phyloP scores from a whole-genome alignment of 2,113 vertebrate genomes.

The Lepus europaeus region DNA sequence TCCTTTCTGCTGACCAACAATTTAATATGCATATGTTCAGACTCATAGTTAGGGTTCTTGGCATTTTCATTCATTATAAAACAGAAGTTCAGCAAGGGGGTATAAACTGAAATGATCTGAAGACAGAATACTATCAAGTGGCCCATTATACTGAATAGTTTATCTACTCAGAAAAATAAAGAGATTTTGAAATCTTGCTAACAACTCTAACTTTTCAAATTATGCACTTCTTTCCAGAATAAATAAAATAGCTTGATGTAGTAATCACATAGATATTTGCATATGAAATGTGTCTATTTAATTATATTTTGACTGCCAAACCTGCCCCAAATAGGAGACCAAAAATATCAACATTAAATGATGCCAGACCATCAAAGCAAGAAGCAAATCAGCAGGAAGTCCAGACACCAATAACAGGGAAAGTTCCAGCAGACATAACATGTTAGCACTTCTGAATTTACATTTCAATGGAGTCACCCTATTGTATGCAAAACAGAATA shows the following conservation, averaged over 20 bases:
- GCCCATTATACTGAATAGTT: conserved; percentile 45
- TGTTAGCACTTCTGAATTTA: conserved; percentile 34
- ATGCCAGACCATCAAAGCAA: conserved; percentile 60
- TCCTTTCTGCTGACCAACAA: background rate
- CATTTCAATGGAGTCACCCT: background rate
- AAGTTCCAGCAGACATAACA: background rate
- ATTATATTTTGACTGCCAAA: conserved; percentile 58
- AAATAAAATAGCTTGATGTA: conserved; percentile 43
- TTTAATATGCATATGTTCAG: background rate
- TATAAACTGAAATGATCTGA: background rate
- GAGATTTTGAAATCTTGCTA: conserved; percentile 2
- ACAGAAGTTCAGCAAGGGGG: background rate
- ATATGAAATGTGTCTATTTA: conserved; percentile 67
- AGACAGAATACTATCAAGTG: conserved; percentile 23
- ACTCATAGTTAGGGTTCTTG: background rate
- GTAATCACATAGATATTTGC: conserved; percentile 61
- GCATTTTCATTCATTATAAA: background rate
- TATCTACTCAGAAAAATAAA: conserved; percentile 30
- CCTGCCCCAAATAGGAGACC: conserved; percentile 11
- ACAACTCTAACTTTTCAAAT: conserved; percentile 50
- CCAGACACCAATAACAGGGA: conserved; percentile 14
- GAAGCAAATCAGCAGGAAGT: background rate
- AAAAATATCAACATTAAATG: conserved; percentile 62
- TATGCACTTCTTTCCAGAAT: conserved; percentile 51
- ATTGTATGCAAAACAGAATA: conserved; percentile 30